A percentile compares a stretch with the other conserved stretches of the same genome.
phyloP scores from a whole-genome alignment of 2,888 invertebrate genomes.

The Scelioninae gen. 1 region DNA sequence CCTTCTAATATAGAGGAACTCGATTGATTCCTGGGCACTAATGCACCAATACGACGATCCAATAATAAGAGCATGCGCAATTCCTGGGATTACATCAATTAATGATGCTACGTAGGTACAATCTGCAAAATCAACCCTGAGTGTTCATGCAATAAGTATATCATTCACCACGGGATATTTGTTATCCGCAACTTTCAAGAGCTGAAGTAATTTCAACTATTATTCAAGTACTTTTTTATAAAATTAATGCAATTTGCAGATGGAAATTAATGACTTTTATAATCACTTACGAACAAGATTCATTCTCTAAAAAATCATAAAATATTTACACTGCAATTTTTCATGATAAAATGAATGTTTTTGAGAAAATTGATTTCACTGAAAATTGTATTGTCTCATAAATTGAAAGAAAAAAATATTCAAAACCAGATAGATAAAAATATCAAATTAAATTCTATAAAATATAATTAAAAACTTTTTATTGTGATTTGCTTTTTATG shows the following conservation, averaged over 20 bases:
- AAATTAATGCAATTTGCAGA: not conserved
- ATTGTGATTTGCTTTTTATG: too few relatives aligned
- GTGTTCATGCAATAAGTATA: constrained; percentile 32
- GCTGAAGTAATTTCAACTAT: constrained; percentile 44
- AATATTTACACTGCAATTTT: too few relatives aligned
- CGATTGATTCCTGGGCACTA: constrained; percentile 78
- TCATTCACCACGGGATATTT: constrained; percentile 24
- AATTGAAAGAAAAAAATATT: too few relatives aligned
- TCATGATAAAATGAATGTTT: too few relatives aligned
- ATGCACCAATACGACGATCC: constrained; percentile 72
- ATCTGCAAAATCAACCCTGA: constrained; percentile 37
- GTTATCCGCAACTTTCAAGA: constrained; percentile 26
- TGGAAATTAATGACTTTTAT: constrained; percentile 27
- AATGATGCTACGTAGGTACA: constrained; percentile 72
- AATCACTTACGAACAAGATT: constrained; percentile 1
- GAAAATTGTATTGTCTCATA: too few relatives aligned
- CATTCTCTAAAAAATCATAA: not conserved
- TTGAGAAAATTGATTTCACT: too few relatives aligned
- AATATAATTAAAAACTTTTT: too few relatives aligned
- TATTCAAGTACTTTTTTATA: constrained; percentile 35
- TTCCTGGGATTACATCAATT: constrained; percentile 74
- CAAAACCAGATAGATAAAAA: too few relatives aligned
- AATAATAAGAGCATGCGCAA: constrained; percentile 73
- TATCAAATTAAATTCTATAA: too few relatives aligned
- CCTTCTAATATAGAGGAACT: constrained; percentile 81